Evolutionary conservation across 2,888 invertebrate genomes (phyloP).

Genomic region (Iphiclides podalirius): DNA sequence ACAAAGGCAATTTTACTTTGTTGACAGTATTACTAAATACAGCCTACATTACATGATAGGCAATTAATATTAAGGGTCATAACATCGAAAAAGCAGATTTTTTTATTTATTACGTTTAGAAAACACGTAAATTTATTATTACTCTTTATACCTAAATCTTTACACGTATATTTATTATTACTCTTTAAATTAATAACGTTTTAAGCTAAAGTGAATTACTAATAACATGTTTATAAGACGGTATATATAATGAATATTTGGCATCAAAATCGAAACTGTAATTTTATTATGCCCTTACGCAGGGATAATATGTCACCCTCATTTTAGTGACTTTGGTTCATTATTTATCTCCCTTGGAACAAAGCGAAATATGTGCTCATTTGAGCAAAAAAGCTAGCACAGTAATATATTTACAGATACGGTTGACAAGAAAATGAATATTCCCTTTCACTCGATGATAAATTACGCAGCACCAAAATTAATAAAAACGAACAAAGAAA

Average conservation of each 20-base stretch:
- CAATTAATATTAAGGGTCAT: no score
- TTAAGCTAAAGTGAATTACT: no score
- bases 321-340: constrained; percentile 24
- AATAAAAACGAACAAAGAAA: constrained; percentile 12
- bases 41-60: no score
- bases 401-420: constrained; percentile 22
- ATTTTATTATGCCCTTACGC: constrained; percentile 22
- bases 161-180: no score
- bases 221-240: no score
- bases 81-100: no score
- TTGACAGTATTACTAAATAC: no score
- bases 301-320: constrained; percentile 24
- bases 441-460: constrained; percentile 17
- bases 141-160: no score
- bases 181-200: no score
- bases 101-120: background rate
- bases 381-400: constrained; percentile 19
- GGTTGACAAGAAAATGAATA: constrained; percentile 22
- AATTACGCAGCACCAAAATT: constrained; percentile 13
- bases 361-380: constrained; percentile 22
- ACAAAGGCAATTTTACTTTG: no score
- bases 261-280: constrained; percentile 21
- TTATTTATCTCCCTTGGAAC: constrained; percentile 23
- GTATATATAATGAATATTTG: constrained; percentile 1
- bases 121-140: no score